Percentiles rank a stretch among this genome's conserved stretches.
These are phyloP conservation scores for Yponomeuta plumbellus DNA, from an alignment of 2,888 invertebrate species.

Conservation along the genomic window DNA sequence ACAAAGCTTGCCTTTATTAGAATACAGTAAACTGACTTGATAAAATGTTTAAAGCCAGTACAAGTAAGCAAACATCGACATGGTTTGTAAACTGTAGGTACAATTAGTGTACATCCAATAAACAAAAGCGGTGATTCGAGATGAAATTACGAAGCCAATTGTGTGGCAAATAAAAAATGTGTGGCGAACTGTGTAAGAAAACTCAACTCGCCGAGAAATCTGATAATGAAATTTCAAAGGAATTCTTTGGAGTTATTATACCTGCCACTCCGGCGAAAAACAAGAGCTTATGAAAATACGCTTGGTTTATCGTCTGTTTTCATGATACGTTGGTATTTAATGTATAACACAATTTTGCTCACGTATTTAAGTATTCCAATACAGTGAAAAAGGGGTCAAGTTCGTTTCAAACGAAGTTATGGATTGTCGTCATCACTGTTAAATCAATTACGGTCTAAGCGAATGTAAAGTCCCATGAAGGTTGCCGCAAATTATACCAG, in stretches of 20 bases:
- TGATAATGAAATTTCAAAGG: constrained; percentile 6
- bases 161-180: constrained; percentile 11
- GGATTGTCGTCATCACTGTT: no score
- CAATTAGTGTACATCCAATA: constrained; percentile 19
- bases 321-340: neutral
- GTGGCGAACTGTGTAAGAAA: neutral
- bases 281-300: neutral
- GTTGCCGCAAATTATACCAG: no score
- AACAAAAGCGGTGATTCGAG: constrained; percentile 1
- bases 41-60: no score
- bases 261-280: neutral
- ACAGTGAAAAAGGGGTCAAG: no score
- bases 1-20: constrained; percentile 9
- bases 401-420: no score
- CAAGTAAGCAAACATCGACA: no score
- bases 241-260: neutral
- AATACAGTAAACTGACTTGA: no score
- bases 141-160: neutral
- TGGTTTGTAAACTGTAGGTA: no score
- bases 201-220: constrained; percentile 5
- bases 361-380: no score
- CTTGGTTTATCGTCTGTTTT: neutral
- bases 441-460: no score
- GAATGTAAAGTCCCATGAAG: no score
- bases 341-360: no score